phyloP scores from a whole-genome alignment of 2,113 vertebrate genomes.

The Campylorhamphus procurvoides region DNA sequence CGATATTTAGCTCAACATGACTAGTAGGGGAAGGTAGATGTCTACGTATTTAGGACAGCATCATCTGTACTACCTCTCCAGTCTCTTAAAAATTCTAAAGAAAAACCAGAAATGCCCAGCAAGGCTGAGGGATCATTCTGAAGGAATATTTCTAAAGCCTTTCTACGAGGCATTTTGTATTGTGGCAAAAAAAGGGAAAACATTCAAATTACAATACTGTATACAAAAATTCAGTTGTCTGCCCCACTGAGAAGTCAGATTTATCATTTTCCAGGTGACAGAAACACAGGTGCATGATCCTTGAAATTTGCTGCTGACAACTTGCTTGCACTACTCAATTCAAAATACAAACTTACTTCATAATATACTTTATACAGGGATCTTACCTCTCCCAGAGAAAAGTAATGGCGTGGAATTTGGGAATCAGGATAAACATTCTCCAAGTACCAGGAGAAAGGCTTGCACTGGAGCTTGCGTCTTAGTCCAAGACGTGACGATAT shows the following conservation, averaged over 20 bases:
- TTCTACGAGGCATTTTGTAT: neutral
- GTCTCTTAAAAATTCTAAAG: neutral
- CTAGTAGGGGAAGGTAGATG: neutral
- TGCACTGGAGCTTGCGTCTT: constrained; percentile 95
- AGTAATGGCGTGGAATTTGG: constrained; percentile 98
- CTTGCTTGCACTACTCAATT: neutral
- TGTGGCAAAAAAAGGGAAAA: neutral
- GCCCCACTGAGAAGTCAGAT: neutral
- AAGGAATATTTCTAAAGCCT: neutral
- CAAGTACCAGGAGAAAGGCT: constrained; percentile 97
- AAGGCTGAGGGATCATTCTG: neutral
- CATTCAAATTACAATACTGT: neutral
- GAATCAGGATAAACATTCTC: constrained; percentile 98
- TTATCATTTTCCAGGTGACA: neutral
- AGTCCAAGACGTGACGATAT: constrained; percentile 87
- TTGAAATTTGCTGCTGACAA: neutral
- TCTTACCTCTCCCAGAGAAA: constrained; percentile 96
- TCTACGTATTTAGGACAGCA: neutral
- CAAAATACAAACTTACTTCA: neutral
- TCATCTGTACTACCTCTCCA: neutral
- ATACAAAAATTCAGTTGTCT: neutral
- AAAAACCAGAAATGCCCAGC: neutral
- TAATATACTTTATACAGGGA: neutral
- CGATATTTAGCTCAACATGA: neutral
- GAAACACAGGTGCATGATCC: neutral